Base-by-base conservation (phyloP, 2,888 invertebrate genomes). In the Latrodectus elegans region DNA sequence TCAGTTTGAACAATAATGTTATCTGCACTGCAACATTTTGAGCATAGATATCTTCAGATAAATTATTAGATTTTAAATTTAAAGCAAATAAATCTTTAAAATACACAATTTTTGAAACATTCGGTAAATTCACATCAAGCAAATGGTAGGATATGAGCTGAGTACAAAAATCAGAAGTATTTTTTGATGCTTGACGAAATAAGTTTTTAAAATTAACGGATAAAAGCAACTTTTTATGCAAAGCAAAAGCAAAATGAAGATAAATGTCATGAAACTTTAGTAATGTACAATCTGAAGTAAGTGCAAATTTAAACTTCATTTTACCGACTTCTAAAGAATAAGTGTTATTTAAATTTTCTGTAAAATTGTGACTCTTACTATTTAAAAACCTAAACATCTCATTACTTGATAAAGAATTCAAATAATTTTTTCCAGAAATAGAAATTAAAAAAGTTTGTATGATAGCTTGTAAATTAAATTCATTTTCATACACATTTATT, bases 161-260 rank as follows among this genome's bases (percentile, higher is more conserved):
- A 3, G 79, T 22, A 60, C 79, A 79, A 70, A 79, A 70, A 6
- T 22, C n/a, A 26, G 55, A 70, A 15, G 17, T n/a, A 38, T 60
- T 22, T 17, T 70, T 71, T 17, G 55, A 38, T 17, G 12, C 60
- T 15, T 17, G 8, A 55, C 12, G 12, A 14, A 52, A 17, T 6
- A 53, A 14, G 22, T 51, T 1, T 12, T 79, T 38, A 60, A 79
- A 60, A 79, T 51, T n/a, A 11, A 60, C 26, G 3, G 49, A 55
- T n/a, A 79, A 8, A 55, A 71, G 17, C 70, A 53, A 53, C 4
- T 17, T 4, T 60, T 60, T n/a, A 10, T 60, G 1, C 60, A 60
- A 60, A n/a, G 9, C 12, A 6, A 60, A 60, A 60, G n/a, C 60
- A 60, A 60, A 60, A 60, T 12, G 6, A n/a, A 60, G 12, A 11